phyloP scores from a whole-genome alignment of 2,888 invertebrate species.

The Tetanocera ferruginea region DNA sequence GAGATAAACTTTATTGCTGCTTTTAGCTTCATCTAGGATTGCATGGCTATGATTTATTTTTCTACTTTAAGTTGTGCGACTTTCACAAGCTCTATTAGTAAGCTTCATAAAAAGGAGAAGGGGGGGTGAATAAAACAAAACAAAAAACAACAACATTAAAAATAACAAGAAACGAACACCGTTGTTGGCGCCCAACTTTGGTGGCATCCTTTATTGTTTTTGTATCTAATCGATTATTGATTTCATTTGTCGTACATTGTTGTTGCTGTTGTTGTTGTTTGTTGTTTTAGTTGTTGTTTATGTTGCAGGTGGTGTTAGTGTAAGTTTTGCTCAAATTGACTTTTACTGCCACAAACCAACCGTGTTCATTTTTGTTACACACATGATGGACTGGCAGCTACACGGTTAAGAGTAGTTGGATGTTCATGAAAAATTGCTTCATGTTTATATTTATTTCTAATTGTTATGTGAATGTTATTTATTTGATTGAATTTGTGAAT shows the following conservation, averaged over 20 bases:
- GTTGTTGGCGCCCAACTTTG: constrained; percentile 26
- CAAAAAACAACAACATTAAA: not conserved
- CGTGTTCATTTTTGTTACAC: not conserved
- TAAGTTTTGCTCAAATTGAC: constrained; percentile 20
- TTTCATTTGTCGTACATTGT: constrained; percentile 20
- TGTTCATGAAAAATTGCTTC: no score
- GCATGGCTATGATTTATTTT: constrained; percentile 51
- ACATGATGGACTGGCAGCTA: not conserved
- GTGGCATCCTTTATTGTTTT: not conserved
- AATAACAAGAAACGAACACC: constrained; percentile 13
- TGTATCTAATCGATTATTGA: constrained; percentile 46
- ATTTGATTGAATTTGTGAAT: not conserved
- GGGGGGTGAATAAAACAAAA: no score
- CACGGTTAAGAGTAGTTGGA: no score
- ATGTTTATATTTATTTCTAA: not conserved
- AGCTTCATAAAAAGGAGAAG: not conserved
- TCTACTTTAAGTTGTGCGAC: constrained; percentile 41
- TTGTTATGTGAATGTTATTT: not conserved
- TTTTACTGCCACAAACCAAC: constrained; percentile 27
- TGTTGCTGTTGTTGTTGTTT: not conserved
- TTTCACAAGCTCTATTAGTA: no score
- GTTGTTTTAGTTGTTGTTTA: no score
- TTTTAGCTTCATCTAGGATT: constrained; percentile 43
- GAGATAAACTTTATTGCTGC: constrained; percentile 51
- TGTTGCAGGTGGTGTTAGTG: not conserved